Base-by-base conservation (phyloP, 2,797 vertebrate genomes). In the Jordanella pulchra region DNA sequence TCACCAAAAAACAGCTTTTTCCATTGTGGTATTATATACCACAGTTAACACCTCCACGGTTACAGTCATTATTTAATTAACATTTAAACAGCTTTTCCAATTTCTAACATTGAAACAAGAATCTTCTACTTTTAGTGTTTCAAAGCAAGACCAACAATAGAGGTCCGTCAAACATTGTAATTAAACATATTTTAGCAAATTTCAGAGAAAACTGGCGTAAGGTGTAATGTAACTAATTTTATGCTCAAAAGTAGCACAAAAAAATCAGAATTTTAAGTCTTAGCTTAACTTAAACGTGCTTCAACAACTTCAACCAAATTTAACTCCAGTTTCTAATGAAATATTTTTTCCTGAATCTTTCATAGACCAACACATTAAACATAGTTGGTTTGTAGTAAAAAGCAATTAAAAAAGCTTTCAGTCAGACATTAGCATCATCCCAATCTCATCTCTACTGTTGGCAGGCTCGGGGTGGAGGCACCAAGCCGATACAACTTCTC, bases 391-490 rank as follows among this genome's bases (percentile, higher is more conserved):
- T 65, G 25, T 44, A n/a, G 27, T 27, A 66, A 71, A 67, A 71
- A 73, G 72, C 69, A 27, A 76, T 73, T 72, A 65, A 63, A 69
- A 78, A 75, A n/a, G 50, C 69, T 67, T 86, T 75, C 63, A 64
- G 70, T 69, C 56, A 70, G 70, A 71, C 75, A 72, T 65, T 66
- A 76, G 77, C 55, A 35, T 84, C 88, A 75, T 82, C 75, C 67
- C 78, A 71, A 73, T 83, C 81, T 75, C 73, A n/a, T 73, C 71
- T 65, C 80, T 78, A 72, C 73, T 80, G 68, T 58, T 63, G 82
- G 77, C 79, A 83, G 85, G 86, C 87, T 87, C 82, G 76, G 77
- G 80, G 82, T 42, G 1, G 78, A 81, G 82, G 76, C 85, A 75
- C 80, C 71, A 25, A 80, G 83, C 72, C 48, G 75, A 68, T 44